Conservation (phyloP, 2,888 invertebrate genomes). For the Buathra laborator region DNA sequence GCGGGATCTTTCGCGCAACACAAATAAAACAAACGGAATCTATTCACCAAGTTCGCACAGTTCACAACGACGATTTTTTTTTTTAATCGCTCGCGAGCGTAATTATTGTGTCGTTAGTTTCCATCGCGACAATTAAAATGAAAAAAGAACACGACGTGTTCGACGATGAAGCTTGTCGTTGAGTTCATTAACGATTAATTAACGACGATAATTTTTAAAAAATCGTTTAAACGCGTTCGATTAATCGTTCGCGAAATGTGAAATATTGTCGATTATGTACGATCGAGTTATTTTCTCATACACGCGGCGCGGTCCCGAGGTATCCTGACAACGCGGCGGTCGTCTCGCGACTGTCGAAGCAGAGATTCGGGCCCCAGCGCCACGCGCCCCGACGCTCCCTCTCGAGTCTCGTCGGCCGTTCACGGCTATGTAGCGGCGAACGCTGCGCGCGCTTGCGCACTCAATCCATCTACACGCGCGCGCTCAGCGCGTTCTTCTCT, state of each 20-base stretch:
- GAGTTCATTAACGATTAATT: slow-evolving; percentile 9
- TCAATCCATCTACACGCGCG: slow-evolving; percentile 59
- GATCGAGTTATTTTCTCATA: slow-evolving; percentile 19
- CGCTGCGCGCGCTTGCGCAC: slow-evolving; percentile 63
- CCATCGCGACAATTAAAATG: slow-evolving; percentile 13
- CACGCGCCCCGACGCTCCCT: slow-evolving; percentile 81
- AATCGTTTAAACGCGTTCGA: background rate
- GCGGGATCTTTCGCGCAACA: background rate
- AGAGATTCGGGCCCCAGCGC: slow-evolving; percentile 79
- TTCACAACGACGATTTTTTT: slow-evolving; percentile 19
- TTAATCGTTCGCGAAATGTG: slow-evolving; percentile 25
- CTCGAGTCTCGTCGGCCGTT: slow-evolving; percentile 75
- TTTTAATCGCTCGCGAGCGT: background rate
- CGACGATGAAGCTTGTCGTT: background rate
- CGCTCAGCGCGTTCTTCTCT: slow-evolving; percentile 45
- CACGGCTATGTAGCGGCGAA: slow-evolving; percentile 66
- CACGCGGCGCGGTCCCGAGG: slow-evolving; percentile 43
- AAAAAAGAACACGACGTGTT: background rate
- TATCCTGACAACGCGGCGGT: slow-evolving; percentile 79
- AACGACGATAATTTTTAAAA: background rate
- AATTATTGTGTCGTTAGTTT: slow-evolving; percentile 52
- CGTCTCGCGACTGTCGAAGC: slow-evolving; percentile 83
- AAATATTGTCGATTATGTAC: background rate
- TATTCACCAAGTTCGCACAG: slow-evolving; percentile 40
- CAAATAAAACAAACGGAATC: background rate